Evolutionary conservation across 1,140 invertebrate species (phyloP).

Genomic region (Drosophila eugracilis): DNA sequence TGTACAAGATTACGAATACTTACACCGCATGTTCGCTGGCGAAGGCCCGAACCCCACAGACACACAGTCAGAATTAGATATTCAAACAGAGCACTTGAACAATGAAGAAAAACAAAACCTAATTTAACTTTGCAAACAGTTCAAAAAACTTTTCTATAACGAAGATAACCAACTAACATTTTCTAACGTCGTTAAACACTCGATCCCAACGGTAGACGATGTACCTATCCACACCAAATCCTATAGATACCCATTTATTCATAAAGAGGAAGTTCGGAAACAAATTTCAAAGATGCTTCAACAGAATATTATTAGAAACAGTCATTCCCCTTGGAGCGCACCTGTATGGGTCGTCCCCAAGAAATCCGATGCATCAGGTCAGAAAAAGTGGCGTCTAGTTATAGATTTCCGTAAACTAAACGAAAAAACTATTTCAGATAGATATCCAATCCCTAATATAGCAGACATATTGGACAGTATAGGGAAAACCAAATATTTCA

Average conservation of each 20-base stretch:
- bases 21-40: conserved; percentile 7
- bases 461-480: conserved; percentile 26
- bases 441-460: conserved; percentile 14
- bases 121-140: conserved; percentile 18
- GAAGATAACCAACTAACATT: conserved; percentile 25
- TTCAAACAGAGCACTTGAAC: conserved; percentile 25
- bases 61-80: conserved; percentile 12
- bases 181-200: conserved; percentile 19
- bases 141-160: conserved; percentile 23
- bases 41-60: neutral
- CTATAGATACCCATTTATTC: conserved; percentile 7
- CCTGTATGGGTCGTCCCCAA: conserved; percentile 16
- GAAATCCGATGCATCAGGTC: conserved; percentile 7
- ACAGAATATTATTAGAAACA: conserved; percentile 6
- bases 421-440: conserved; percentile 11
- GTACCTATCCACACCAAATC: conserved; percentile 8
- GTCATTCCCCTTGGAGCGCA: conserved; percentile 4
- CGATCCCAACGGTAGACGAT: conserved; percentile 6
- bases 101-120: conserved; percentile 18
- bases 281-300: conserved; percentile 16
- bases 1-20: neutral
- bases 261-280: conserved; percentile 19
- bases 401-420: too few species aligned
- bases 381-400: conserved; percentile 29
- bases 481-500: conserved; percentile 23